These are phyloP conservation scores for Parnassius mnemosyne DNA, from an alignment of 2,888 invertebrate species.

Conservation along the genomic window DNA sequence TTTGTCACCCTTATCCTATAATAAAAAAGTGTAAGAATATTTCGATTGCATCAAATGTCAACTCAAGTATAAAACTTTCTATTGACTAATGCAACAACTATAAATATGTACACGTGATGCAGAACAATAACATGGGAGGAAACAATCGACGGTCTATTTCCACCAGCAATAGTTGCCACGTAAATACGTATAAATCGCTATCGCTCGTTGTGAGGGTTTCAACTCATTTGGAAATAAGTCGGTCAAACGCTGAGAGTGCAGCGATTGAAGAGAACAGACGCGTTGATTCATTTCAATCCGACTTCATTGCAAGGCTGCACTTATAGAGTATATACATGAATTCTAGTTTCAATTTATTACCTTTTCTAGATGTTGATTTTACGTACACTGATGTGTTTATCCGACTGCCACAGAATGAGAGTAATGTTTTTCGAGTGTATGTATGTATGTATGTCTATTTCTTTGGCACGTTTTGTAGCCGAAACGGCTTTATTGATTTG, in stretches of 20 bases:
- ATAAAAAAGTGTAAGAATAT: too few species aligned
- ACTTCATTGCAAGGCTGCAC: constrained; percentile 20
- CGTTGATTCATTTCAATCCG: constrained; percentile 12
- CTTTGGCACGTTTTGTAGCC: too few species aligned
- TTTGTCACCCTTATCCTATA: too few species aligned
- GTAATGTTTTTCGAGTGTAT: too few species aligned
- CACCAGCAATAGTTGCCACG: not conserved
- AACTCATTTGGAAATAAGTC: constrained; percentile 46
- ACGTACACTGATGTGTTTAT: not conserved
- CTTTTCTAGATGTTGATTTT: not conserved
- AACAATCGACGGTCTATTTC: constrained; percentile 16
- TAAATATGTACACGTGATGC: too few species aligned
- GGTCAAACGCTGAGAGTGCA: constrained; percentile 39
- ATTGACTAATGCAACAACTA: too few species aligned
- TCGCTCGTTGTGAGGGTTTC: constrained; percentile 30
- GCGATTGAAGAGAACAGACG: not conserved
- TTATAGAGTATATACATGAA: not conserved
- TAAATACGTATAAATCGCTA: constrained; percentile 5
- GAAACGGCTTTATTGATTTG: too few species aligned
- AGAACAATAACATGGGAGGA: not conserved
- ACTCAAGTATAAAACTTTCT: too few species aligned
- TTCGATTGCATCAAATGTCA: too few species aligned
- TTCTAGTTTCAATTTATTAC: not conserved
- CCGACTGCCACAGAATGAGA: too few species aligned
- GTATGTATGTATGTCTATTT: too few species aligned